Conservation (phyloP, 2,888 invertebrate species). For the Psylliodes chrysocephalus region DNA sequence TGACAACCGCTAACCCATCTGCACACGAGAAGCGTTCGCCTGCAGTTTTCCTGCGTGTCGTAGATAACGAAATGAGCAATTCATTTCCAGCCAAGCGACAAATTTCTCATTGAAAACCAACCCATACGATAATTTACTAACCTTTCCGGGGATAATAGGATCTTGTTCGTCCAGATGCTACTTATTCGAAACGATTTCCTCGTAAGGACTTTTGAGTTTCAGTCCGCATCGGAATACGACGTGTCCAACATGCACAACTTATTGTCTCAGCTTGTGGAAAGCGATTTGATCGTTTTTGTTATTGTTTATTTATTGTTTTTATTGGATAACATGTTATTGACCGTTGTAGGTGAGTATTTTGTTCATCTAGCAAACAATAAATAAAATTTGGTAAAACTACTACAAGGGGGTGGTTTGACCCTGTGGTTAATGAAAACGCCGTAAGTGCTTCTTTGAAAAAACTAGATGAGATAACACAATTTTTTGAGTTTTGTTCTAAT, state of each 20-base stretch:
- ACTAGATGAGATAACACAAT: too few relatives aligned
- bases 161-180: conserved; percentile 46
- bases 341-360: conserved; percentile 84
- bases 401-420: too few relatives aligned
- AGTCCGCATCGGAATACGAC: conserved; percentile 29
- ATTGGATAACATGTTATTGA: conserved; percentile 87
- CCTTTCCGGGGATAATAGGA: conserved; percentile 44
- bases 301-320: conserved; percentile 81
- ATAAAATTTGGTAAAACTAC: too few relatives aligned
- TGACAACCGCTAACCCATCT: too few relatives aligned
- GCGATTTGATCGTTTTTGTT: conserved; percentile 63
- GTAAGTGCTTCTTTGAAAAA: too few relatives aligned
- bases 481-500: too few relatives aligned
- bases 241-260: conserved; percentile 34
- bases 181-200: conserved; percentile 23
- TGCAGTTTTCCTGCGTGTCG: conserved; percentile 31
- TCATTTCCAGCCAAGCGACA: conserved; percentile 48
- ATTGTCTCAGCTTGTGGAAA: conserved; percentile 24
- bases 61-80: conserved; percentile 49
- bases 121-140: conserved; percentile 42
- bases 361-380: too few relatives aligned
- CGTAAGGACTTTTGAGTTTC: conserved; percentile 27
- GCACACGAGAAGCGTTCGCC: too few relatives aligned
- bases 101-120: conserved; percentile 45
- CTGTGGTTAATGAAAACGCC: too few relatives aligned